These are phyloP conservation scores for Cyphomyrus discorhynchus DNA, from an alignment of 2,113 vertebrate genomes.

Conservation along the genomic window DNA sequence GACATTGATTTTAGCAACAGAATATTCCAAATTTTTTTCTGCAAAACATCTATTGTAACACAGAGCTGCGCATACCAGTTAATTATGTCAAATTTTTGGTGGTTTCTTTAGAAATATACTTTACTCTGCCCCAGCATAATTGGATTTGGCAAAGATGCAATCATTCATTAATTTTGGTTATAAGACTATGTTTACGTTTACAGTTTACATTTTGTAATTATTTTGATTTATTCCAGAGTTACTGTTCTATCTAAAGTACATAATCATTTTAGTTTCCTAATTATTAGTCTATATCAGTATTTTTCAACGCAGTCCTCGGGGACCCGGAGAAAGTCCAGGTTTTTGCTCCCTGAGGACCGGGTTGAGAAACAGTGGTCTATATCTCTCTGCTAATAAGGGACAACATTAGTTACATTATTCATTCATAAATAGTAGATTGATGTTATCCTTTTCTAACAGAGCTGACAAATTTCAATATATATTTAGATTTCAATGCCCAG, in stretches of 20 bases:
- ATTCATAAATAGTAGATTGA: background rate
- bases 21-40: background rate
- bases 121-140: background rate
- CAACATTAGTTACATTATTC: background rate
- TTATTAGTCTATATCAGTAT: background rate
- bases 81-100: background rate
- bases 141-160: background rate
- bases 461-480: slow-evolving; percentile 11
- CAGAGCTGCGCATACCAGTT: background rate
- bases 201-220: background rate
- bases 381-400: background rate
- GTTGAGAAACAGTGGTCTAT: background rate
- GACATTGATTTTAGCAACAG: background rate
- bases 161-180: background rate
- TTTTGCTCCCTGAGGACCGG: background rate
- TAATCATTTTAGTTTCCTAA: background rate
- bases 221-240: background rate
- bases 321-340: background rate
- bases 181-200: background rate
- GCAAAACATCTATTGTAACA: background rate
- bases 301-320: background rate
- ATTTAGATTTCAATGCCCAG: slow-evolving; percentile 4
- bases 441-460: background rate
- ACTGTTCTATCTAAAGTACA: background rate
- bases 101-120: background rate